Evolutionary conservation across 1,140 invertebrate species (phyloP).

Genomic region (Gonatopus flavifemur): DNA sequence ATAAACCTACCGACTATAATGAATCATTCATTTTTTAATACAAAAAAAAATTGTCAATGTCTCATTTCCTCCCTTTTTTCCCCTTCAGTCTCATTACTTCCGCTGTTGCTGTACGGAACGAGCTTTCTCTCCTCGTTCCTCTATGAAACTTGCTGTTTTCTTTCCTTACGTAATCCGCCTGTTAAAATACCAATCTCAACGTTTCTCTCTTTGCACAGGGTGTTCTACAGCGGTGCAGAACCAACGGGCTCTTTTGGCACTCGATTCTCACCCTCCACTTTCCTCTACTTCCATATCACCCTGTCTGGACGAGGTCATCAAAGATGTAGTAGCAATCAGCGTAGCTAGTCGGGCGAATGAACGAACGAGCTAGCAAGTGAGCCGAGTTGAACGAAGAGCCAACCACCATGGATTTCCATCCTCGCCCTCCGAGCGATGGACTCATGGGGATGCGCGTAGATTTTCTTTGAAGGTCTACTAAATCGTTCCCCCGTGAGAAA

Average conservation of each 20-base stretch:
- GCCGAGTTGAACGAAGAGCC: no score
- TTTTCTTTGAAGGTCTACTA: constrained; percentile 53
- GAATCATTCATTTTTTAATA: no score
- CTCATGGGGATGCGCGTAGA: constrained; percentile 25
- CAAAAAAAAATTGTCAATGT: no score
- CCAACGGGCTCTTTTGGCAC: no score
- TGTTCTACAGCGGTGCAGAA: constrained; percentile 31
- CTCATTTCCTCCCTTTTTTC: no score
- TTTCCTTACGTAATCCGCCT: constrained; percentile 52
- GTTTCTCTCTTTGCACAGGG: constrained; percentile 50
- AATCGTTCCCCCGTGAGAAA: constrained; percentile 40
- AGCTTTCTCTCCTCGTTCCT: no score
- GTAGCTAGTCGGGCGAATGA: constrained; percentile 44
- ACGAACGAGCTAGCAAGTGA: constrained; percentile 28
- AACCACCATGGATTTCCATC: constrained; percentile 17
- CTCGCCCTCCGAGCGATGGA: no score
- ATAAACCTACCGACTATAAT: no score
- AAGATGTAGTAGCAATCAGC: constrained; percentile 59
- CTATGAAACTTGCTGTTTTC: no score
- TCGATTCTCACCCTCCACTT: constrained; percentile 23
- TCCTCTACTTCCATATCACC: constrained; percentile 24
- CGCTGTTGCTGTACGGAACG: no score
- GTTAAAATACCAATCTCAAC: constrained; percentile 58
- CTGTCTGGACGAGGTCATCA: constrained; percentile 57
- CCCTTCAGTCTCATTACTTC: no score